Evolutionary conservation across 2,888 invertebrate species (phyloP), one percentile per base, ranked within the genome.

Genomic region (Tridacna crocea): DNA sequence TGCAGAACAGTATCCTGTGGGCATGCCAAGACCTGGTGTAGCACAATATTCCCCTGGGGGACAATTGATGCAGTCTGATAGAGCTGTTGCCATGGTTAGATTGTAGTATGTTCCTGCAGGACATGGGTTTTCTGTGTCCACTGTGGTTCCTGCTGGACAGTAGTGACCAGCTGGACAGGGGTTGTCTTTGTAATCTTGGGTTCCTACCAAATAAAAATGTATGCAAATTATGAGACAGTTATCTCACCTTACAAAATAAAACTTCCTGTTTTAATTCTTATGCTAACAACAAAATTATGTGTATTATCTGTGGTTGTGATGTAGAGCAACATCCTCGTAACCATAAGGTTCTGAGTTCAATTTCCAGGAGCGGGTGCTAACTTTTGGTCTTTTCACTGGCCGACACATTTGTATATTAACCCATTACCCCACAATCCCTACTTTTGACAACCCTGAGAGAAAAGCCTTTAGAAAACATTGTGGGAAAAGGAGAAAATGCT

Each of bases 31-130:
- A 17, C 91, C 93, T 66, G 88, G 87, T 10, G 90, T 90, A 46
- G 89, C 91, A 87, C 94, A 94, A 82, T 92, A 94, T 22, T 89
- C 82, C 46, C 94, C 94, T 0, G 92, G 92, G 46, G 92, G 91
- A 84, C 94, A 94, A 60, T 91, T 87, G 51, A 92, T 82, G 85
- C 94, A 94, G 82, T 93, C 93, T 10, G 76, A 24, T 15, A 90
- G 70, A 24, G 88, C 87, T 26, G 86, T 87, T 13, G 91, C 91
- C 85, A 89, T 87, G 12, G 92, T 92, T 22, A 88, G 82, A 76
- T 93, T 92, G 85, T 90, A 92, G 88, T 88, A 93, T 22, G 93
- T 92, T 47, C 92, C 90, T 3, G 90, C 88, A 47, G 92, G 93
- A 80, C 93, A 93, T 12, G 92, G 91, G 84, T 87, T 90, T 88